A percentile compares a stretch with the other conserved stretches of the same genome.
These are phyloP conservation scores for Coecobrya sp. DNA, from an alignment of 2,888 invertebrate species.

Conservation along the genomic window DNA sequence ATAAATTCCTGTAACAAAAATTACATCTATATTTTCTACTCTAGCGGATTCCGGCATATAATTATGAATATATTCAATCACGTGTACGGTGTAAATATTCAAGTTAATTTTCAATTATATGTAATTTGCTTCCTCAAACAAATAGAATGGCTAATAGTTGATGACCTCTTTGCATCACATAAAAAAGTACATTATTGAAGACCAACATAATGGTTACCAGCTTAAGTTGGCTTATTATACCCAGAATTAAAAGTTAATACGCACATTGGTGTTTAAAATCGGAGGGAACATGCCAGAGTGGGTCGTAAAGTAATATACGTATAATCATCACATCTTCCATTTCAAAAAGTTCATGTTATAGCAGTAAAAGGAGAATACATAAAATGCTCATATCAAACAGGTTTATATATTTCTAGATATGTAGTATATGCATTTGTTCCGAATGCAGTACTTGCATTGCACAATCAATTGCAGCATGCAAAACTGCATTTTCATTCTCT, in stretches of 20 bases:
- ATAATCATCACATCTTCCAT: too few relatives aligned
- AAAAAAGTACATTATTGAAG: too few relatives aligned
- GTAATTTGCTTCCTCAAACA: not conserved
- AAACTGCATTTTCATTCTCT: constrained; percentile 29
- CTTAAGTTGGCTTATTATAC: too few relatives aligned
- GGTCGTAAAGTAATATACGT: too few relatives aligned
- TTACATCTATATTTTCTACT: not conserved
- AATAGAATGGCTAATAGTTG: not conserved
- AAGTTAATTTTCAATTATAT: constrained; percentile 17
- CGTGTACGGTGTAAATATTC: not conserved
- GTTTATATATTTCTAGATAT: not conserved
- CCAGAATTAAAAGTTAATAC: too few relatives aligned
- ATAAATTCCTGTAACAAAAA: not conserved
- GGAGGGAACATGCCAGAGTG: too few relatives aligned
- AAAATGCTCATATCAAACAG: not conserved
- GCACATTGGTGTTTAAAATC: too few relatives aligned
- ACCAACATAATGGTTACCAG: not conserved
- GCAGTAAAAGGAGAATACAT: not conserved
- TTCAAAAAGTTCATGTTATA: too few relatives aligned
- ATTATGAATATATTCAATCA: not conserved
- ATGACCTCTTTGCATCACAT: constrained; percentile 17
- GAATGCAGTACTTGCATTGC: not conserved
- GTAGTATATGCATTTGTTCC: not conserved
- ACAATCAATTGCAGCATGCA: constrained; percentile 3
- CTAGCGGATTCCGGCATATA: too few relatives aligned